Evolutionary conservation across 2,797 vertebrate species (phyloP).

Genomic region (Xyrichtys novacula): DNA sequence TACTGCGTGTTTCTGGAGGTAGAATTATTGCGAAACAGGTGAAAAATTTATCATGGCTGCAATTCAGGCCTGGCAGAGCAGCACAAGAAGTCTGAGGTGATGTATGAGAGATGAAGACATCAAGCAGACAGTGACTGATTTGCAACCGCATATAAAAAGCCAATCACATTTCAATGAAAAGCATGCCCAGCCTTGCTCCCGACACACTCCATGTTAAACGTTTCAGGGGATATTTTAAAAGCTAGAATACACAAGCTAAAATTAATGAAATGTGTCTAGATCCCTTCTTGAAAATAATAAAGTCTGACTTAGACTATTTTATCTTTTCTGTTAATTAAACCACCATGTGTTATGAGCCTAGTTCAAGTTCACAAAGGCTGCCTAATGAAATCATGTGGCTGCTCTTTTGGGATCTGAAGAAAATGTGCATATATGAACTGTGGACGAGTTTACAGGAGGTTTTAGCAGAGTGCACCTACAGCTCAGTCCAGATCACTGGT

Average conservation of each 20-base stretch:
- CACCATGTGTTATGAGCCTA: not conserved
- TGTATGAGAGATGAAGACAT: conserved; percentile 9
- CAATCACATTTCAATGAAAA: not conserved
- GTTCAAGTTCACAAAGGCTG: not conserved
- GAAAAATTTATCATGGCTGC: not conserved
- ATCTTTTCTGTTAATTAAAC: not conserved
- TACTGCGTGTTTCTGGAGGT: not conserved
- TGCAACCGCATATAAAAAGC: conserved; percentile 12
- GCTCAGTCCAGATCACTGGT: conserved; percentile 26
- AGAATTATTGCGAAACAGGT: not conserved
- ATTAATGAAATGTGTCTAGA: not conserved
- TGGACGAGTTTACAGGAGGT: not conserved
- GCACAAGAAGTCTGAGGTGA: not conserved
- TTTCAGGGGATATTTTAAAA: not conserved
- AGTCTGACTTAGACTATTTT: not conserved
- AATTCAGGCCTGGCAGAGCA: not conserved
- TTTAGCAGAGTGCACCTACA: conserved; percentile 20
- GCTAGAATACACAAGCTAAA: not conserved
- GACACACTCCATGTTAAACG: not conserved
- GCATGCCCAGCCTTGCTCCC: not conserved
- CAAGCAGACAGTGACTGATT: conserved; percentile 14
- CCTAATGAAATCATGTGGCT: not conserved
- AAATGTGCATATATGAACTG: not conserved
- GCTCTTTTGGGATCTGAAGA: not conserved
- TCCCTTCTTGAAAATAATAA: not conserved